Evolutionary conservation across 2,888 invertebrate genomes (phyloP).

Genomic region (Belgica antarctica): DNA sequence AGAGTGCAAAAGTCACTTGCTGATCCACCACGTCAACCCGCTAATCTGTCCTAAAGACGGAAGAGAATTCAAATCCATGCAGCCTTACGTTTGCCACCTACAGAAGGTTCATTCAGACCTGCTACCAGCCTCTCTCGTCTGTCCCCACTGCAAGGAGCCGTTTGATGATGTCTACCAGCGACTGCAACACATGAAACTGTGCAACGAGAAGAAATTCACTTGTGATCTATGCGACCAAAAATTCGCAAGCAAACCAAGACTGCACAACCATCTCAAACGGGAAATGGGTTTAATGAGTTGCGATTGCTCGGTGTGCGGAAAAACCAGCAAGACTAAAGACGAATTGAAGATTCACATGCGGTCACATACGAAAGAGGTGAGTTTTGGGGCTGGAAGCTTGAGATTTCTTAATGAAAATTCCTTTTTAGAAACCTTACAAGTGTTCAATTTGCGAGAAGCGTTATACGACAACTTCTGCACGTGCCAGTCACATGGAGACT

Average conservation of each 20-base stretch:
- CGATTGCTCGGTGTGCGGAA: background rate
- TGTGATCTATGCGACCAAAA: background rate
- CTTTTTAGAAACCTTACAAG: constrained; percentile 7
- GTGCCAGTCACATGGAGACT: background rate
- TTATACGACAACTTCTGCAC: constrained; percentile 8
- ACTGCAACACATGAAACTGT: background rate
- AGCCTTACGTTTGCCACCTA: background rate
- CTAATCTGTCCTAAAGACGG: constrained; percentile 1
- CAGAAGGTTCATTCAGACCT: background rate
- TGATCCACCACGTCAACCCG: background rate
- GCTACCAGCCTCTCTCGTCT: background rate
- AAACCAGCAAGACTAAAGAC: background rate
- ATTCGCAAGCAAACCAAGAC: background rate
- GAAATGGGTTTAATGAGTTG: background rate
- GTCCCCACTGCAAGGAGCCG: background rate
- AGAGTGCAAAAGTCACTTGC: background rate
- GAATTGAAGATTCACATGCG: constrained; percentile 9
- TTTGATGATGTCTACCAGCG: background rate
- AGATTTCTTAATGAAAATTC: background rate
- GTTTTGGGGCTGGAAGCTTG: background rate
- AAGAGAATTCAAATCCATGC: background rate
- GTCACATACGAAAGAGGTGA: constrained; percentile 19
- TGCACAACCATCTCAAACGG: background rate
- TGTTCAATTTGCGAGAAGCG: background rate
- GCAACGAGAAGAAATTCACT: background rate